Base-by-base conservation (phyloP, 2,113 vertebrate genomes). In the Orientallactaga bullata region DNA sequence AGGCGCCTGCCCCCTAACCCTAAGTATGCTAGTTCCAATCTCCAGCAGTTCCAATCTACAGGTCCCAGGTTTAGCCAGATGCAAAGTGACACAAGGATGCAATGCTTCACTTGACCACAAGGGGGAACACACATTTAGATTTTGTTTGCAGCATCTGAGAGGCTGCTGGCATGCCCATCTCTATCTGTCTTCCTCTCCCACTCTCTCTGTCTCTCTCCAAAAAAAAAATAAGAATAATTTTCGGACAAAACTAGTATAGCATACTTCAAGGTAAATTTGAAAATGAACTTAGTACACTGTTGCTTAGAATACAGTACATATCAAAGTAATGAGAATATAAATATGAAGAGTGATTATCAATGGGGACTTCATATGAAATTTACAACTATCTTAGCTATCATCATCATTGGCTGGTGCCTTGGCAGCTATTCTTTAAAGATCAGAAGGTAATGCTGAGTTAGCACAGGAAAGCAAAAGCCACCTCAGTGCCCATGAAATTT, bases 381-480 rank as follows among this genome's bases (percentile, higher is more conserved):
- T 28, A 84, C 58, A 35, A 72, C 61, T 94, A 90, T 94, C 90
- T 92, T 37, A 94, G 32, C 61, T 69, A 85, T 84, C 32, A 5
- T 73, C 66, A 89, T 80, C 16, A 12, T 42, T 93, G 61, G 15
- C 55, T 93, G 68, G 8, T 60, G 84, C 94, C 30, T 85, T 90
- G 88, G 85, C 12, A 96, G 55, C 65, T 73, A 92, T 79, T 79
- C 77, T 63, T 91, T 90, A 94, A 96, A 84, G 12, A 65, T 90
- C 8, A 6, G 39, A 97, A 96, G 58, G 71, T 20, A 93, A 85
- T 85, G 72, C 77, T 97, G 77, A 94, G 42, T 90, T 88, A 79
- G 86, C 66, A 69, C 28, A 7, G 1, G 92, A 68, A 73, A 88
- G 5, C 61, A 26, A 89, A 95, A 85, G 28, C 18, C 35, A 83